phyloP scores from a whole-genome alignment of 2,113 vertebrate species.

The Hirundichthys speculiger region DNA sequence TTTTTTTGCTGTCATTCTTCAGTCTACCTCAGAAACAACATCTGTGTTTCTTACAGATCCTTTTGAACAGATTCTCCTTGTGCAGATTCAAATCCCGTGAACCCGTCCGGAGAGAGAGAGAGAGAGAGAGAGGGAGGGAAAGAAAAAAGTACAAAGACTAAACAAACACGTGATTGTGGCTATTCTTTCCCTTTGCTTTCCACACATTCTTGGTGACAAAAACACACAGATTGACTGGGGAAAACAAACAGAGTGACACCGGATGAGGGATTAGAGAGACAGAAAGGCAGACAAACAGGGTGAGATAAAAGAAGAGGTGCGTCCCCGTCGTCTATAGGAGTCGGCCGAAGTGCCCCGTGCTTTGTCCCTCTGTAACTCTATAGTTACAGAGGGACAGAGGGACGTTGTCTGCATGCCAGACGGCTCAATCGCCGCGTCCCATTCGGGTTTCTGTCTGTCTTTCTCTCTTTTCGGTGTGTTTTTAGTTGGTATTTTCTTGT shows the following conservation, averaged over 20 bases:
- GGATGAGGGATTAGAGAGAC: constrained; percentile 42
- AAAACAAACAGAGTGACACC: constrained; percentile 44
- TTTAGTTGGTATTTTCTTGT: constrained; percentile 13
- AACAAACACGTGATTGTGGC: constrained; percentile 10
- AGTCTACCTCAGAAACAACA: not conserved
- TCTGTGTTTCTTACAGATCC: not conserved
- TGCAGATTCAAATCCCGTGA: not conserved
- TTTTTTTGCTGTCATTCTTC: not conserved
- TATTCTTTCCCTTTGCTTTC: constrained; percentile 15
- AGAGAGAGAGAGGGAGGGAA: too few relatives aligned
- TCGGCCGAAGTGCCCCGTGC: constrained; percentile 44
- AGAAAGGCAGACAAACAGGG: constrained; percentile 43
- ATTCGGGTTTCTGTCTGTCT: constrained; percentile 26
- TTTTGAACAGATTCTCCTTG: not conserved
- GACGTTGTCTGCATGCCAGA: constrained; percentile 62
- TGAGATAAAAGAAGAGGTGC: constrained; percentile 62
- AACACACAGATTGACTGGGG: constrained; percentile 1
- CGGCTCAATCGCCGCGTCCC: constrained; percentile 32
- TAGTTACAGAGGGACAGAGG: too few relatives aligned
- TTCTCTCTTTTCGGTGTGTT: constrained; percentile 3
- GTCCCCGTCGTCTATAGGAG: constrained; percentile 50
- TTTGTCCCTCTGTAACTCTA: constrained; percentile 64
- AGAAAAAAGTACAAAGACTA: not conserved
- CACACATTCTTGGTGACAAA: constrained; percentile 21
- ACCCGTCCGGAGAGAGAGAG: too few relatives aligned